A percentile compares a stretch with the other conserved stretches of the same genome.
phyloP scores from a whole-genome alignment of 2,797 vertebrate species.

The Eulemur mongoz region DNA sequence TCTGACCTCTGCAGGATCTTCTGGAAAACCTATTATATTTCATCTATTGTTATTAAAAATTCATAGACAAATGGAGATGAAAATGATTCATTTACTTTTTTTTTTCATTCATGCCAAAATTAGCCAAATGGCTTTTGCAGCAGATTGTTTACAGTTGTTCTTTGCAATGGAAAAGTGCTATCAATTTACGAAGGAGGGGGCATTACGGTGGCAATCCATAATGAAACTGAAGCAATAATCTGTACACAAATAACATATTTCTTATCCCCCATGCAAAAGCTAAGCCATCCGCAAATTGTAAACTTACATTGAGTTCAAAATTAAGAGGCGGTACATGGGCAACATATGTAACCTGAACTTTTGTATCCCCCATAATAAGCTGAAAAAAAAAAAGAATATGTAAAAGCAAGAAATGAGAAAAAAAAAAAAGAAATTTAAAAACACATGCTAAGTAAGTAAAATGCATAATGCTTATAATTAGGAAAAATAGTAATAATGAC shows the following conservation, averaged over 20 bases:
- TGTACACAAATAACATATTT: neutral
- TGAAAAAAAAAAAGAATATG: too few relatives aligned
- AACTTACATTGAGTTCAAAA: neutral
- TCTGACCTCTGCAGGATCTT: neutral
- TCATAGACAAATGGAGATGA: conserved; percentile 10
- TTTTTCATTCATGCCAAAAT: neutral
- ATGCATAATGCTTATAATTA: neutral
- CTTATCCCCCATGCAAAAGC: neutral
- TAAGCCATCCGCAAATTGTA: neutral
- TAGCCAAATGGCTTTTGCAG: neutral
- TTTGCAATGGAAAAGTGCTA: conserved; percentile 20
- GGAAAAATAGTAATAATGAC: neutral
- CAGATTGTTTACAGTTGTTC: neutral
- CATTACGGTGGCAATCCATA: neutral
- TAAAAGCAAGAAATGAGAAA: too few relatives aligned
- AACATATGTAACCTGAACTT: too few relatives aligned
- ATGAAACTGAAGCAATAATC: neutral
- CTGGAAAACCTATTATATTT: neutral
- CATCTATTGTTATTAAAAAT: conserved; percentile 31
- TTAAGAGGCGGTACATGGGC: neutral
- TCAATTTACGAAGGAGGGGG: neutral
- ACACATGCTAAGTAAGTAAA: neutral
- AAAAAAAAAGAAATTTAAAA: neutral
- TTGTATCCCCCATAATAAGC: too few relatives aligned
- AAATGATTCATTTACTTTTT: neutral